Evolutionary conservation across 2,113 vertebrate genomes (phyloP), one percentile per base, ranked within the genome.

Genomic region (Caranx melampygus): DNA sequence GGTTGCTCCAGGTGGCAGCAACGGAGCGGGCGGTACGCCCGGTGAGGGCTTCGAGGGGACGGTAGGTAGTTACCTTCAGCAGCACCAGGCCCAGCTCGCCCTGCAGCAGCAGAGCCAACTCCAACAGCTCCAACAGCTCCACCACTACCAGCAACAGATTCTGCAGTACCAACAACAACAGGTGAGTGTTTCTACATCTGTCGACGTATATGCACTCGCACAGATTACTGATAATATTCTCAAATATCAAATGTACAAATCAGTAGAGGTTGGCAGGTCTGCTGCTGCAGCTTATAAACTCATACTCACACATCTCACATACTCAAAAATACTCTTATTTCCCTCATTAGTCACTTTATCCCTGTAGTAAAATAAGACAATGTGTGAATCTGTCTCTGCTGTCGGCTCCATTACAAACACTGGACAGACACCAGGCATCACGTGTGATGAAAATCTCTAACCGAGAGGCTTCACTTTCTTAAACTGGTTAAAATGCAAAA

Each of bases 31-130:
- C 3, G 86, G 78, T 0, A 94, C 92, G 0, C 95, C 90, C 6
- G 92, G 82, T 4, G 94, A 95, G 26, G 92, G 91, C 0, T 95
- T 68, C 0, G 94, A 94, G 51, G 90, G 90, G 9, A 82, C 86
- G 0, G 85, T 93, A 4, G 72, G 88, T n/a, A 0, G 85, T 35
- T 95, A 87, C 87, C 75, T 94, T 45, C 88, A 94, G 86, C 89
- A 93, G 74, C 94, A 95, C 81, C 94, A 94, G 26, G 13, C 86
- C 69, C 94, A 93, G 15, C 85, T 93, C 18, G n/a, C 87, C 51
- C 72, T 94, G 68, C 94, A 94, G 85, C 95, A 95, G 81, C 94
- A 95, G 55, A 92, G 60, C 78, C 94, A 95, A n/a, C 71, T 95
- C 21, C 95, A 95, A 34, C 94, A 95, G 51, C 87, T 95, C 37